These are phyloP conservation scores for Tachypleus tridentatus DNA, from an alignment of 1,140 invertebrate species.

Conservation along the genomic window DNA sequence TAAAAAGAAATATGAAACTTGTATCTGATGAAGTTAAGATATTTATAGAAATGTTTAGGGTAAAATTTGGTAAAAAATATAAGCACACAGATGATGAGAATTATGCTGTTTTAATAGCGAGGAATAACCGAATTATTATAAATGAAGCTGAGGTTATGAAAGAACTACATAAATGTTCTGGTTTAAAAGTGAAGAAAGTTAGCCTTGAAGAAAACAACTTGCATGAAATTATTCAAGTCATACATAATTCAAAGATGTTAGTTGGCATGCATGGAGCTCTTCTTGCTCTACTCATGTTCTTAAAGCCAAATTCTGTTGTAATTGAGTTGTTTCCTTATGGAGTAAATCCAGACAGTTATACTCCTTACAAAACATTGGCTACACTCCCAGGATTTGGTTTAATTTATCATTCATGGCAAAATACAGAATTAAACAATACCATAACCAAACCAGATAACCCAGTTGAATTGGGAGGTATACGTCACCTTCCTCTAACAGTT, in stretches of 20 bases:
- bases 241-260: conserved; percentile 28
- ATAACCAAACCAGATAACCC: conserved; percentile 33
- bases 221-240: conserved; percentile 30
- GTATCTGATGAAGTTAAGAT: conserved; percentile 13
- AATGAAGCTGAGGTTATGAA: conserved; percentile 36
- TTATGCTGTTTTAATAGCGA: conserved; percentile 34
- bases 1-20: conserved; percentile 21
- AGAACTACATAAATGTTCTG: conserved; percentile 23
- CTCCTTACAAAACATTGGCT: conserved; percentile 38
- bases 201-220: conserved; percentile 29
- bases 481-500: conserved; percentile 29
- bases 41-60: conserved; percentile 23
- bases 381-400: conserved; percentile 29
- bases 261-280: conserved; percentile 35
- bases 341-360: conserved; percentile 37
- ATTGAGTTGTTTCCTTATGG: conserved; percentile 35
- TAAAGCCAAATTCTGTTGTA: conserved; percentile 23
- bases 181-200: conserved; percentile 29
- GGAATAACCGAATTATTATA: conserved; percentile 37
- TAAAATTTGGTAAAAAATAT: conserved; percentile 1
- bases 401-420: conserved; percentile 36
- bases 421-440: conserved; percentile 30
- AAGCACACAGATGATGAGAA: not conserved
- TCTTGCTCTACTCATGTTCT: conserved; percentile 30
- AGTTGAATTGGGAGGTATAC: conserved; percentile 33